A percentile compares a stretch with the other conserved stretches of the same genome.
phyloP scores from a whole-genome alignment of 2,113 vertebrate species.

The Trematomus loennbergii region DNA sequence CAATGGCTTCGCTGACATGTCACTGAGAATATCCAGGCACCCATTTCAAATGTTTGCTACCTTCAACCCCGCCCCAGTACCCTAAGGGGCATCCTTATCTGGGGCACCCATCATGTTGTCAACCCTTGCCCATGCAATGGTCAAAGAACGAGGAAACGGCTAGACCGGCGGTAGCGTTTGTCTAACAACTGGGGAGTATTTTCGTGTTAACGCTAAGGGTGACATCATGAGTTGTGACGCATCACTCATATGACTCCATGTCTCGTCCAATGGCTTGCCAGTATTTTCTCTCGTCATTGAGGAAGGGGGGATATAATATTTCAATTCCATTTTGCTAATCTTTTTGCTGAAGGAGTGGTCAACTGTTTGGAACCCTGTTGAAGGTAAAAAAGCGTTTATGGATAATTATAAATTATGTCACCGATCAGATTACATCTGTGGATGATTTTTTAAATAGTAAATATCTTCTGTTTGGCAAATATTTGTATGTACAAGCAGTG shows the following conservation, averaged over 20 bases:
- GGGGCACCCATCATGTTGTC: constrained; percentile 71
- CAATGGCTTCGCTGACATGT: constrained; percentile 34
- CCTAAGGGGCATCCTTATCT: constrained; percentile 77
- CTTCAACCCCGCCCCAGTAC: constrained; percentile 11
- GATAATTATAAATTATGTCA: constrained; percentile 14
- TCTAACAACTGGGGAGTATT: constrained; percentile 68
- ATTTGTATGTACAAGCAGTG: background rate
- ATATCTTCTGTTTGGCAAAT: background rate
- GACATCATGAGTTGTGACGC: constrained; percentile 84
- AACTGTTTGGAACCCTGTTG: constrained; percentile 80
- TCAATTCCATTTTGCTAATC: constrained; percentile 81
- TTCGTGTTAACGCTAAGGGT: constrained; percentile 44
- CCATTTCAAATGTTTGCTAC: constrained; percentile 35
- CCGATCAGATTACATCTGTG: background rate
- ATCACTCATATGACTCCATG: constrained; percentile 69
- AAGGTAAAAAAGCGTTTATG: constrained; percentile 68
- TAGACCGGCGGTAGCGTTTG: constrained; percentile 65
- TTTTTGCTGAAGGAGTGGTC: constrained; percentile 83
- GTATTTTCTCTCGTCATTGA: constrained; percentile 69
- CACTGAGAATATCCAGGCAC: constrained; percentile 46
- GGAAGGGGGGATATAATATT: constrained; percentile 76
- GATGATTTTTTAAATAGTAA: background rate
- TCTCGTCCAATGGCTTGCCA: constrained; percentile 85
- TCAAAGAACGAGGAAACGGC: constrained; percentile 35
- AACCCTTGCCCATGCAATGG: background rate